Evolutionary conservation across 2,113 vertebrate species (phyloP).

Genomic region (Ciconia maguari): DNA sequence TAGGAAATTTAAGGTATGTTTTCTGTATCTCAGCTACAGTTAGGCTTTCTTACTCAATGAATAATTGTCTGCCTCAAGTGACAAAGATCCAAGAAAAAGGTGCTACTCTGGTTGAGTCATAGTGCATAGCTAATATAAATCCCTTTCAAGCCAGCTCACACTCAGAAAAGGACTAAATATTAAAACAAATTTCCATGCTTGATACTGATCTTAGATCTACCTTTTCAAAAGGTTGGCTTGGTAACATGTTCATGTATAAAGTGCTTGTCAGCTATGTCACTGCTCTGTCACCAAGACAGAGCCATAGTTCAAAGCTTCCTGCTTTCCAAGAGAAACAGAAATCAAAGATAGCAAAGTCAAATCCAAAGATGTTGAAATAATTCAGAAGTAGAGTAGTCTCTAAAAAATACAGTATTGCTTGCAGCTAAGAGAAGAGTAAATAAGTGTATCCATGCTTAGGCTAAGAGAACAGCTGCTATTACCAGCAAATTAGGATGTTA

Average conservation of each 20-base stretch:
- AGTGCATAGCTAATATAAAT: not conserved
- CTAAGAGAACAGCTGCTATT: constrained; percentile 12
- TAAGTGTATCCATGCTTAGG: not conserved
- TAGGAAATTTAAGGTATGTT: not conserved
- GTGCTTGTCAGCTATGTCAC: not conserved
- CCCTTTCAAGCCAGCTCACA: not conserved
- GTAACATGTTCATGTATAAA: not conserved
- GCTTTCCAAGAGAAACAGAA: not conserved
- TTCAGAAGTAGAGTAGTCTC: not conserved
- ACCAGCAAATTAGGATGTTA: constrained; percentile 35
- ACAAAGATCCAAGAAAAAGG: not conserved
- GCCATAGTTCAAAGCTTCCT: not conserved
- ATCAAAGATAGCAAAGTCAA: not conserved
- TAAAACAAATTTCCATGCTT: constrained; percentile 17
- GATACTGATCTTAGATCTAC: not conserved
- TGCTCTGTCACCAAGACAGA: not conserved
- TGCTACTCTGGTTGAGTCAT: not conserved
- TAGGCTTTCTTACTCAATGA: not conserved
- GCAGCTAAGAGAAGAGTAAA: constrained; percentile 22
- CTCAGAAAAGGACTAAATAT: not conserved
- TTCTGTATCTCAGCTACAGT: not conserved
- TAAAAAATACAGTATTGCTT: not conserved
- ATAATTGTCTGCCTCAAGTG: not conserved
- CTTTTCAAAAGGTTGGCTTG: not conserved
- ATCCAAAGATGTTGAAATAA: not conserved